Evolutionary conservation across 2,797 vertebrate species (phyloP).

Genomic region (Helarctos malayanus): DNA sequence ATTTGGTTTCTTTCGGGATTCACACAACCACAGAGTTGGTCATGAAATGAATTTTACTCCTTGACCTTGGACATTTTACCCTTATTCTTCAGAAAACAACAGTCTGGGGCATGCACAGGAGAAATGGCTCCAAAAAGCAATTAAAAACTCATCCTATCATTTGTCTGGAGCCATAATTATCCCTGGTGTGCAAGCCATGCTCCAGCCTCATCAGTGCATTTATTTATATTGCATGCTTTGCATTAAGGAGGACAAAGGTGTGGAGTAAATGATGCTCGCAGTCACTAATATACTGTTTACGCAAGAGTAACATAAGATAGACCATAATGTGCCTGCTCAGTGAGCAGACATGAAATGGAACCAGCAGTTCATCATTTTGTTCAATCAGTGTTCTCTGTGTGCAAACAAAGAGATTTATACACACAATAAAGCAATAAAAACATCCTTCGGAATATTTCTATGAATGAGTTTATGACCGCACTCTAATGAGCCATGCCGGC

Average conservation of each 20-base stretch:
- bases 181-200: constrained; percentile 49
- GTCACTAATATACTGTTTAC: constrained; percentile 5
- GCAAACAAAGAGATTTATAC: constrained; percentile 83
- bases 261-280: constrained; percentile 68
- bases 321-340: constrained; percentile 67
- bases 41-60: constrained; percentile 69
- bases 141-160: constrained; percentile 66
- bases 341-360: constrained; percentile 63
- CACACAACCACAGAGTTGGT: background rate
- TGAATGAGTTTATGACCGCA: constrained; percentile 63
- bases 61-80: constrained; percentile 65
- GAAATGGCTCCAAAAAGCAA: constrained; percentile 42
- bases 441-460: constrained; percentile 73
- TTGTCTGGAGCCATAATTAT: constrained; percentile 78
- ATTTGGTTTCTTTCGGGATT: constrained; percentile 39
- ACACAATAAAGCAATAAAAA: constrained; percentile 83
- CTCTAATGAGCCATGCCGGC: constrained; percentile 67
- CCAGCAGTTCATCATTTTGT: constrained; percentile 66
- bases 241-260: constrained; percentile 72
- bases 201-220: background rate
- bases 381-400: constrained; percentile 73
- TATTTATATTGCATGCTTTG: background rate
- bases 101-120: background rate
- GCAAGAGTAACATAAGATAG: background rate
- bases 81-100: constrained; percentile 63